phyloP scores from a whole-genome alignment of 2,797 vertebrate species.

The Falco cherrug region DNA sequence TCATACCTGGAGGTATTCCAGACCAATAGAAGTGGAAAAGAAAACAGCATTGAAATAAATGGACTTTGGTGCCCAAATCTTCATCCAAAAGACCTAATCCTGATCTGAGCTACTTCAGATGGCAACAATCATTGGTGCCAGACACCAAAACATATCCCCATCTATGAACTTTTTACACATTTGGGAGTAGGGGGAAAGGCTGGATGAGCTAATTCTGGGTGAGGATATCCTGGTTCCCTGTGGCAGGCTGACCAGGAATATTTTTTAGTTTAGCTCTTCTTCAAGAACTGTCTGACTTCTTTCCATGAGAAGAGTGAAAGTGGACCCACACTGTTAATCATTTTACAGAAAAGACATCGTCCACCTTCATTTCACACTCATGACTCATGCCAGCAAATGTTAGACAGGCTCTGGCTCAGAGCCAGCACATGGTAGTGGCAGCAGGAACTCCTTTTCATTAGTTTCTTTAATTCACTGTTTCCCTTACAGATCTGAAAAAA shows the following conservation, averaged over 20 bases:
- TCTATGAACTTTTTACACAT: not conserved
- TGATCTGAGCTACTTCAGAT: not conserved
- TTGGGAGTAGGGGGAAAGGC: not conserved
- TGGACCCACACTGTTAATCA: not conserved
- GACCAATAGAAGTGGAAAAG: not conserved
- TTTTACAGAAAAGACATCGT: not conserved
- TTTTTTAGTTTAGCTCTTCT: not conserved
- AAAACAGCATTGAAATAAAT: not conserved
- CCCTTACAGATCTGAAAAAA: constrained; percentile 52
- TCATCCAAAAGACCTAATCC: not conserved
- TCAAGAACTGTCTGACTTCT: not conserved
- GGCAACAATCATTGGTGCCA: not conserved
- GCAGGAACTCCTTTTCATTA: not conserved
- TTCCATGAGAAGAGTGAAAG: not conserved
- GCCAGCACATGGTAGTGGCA: not conserved
- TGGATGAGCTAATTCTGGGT: not conserved
- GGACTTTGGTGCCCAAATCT: not conserved
- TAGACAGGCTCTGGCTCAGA: not conserved
- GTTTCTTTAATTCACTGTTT: constrained; percentile 60
- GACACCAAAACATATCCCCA: not conserved
- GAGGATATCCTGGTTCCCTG: not conserved
- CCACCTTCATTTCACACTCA: not conserved
- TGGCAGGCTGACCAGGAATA: not conserved
- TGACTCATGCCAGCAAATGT: not conserved
- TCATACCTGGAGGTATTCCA: not conserved